phyloP scores from a whole-genome alignment of 2,113 vertebrate genomes.

The Periophthalmodon schlosseri region DNA sequence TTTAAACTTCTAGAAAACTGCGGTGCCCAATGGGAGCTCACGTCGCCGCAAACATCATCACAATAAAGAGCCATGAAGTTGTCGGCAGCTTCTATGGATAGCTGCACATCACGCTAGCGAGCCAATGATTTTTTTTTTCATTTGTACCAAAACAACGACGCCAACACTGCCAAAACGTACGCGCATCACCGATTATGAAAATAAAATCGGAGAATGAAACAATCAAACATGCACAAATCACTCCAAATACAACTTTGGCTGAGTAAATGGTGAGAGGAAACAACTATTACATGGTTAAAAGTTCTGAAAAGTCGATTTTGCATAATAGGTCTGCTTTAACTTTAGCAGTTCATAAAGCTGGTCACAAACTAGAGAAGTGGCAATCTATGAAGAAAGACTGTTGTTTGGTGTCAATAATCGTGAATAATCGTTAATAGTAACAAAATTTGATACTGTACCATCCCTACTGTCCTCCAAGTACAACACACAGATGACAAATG shows the following conservation, averaged over 20 bases:
- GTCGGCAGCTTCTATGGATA: too few relatives aligned
- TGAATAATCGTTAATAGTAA: background rate
- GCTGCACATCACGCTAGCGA: too few relatives aligned
- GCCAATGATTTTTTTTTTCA: too few relatives aligned
- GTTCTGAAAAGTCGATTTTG: too few relatives aligned
- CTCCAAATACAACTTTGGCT: background rate
- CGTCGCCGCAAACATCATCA: too few relatives aligned
- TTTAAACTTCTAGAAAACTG: too few relatives aligned
- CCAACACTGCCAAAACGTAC: too few relatives aligned
- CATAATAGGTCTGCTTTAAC: too few relatives aligned
- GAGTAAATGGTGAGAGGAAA: background rate
- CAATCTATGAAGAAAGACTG: background rate
- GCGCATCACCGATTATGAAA: too few relatives aligned
- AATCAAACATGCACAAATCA: background rate
- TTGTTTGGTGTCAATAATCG: background rate
- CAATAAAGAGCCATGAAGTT: background rate
- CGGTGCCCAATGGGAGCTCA: too few relatives aligned
- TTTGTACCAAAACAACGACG: too few relatives aligned
- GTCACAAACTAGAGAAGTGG: background rate
- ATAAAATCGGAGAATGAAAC: too few relatives aligned
- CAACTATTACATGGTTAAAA: background rate
- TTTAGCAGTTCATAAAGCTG: background rate
- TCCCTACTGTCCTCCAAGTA: background rate
- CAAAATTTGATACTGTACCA: background rate
- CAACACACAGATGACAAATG: background rate